Evolutionary conservation across 2,113 vertebrate genomes (phyloP), one percentile per base, ranked within the genome.

Genomic region (Microtus ochrogaster): DNA sequence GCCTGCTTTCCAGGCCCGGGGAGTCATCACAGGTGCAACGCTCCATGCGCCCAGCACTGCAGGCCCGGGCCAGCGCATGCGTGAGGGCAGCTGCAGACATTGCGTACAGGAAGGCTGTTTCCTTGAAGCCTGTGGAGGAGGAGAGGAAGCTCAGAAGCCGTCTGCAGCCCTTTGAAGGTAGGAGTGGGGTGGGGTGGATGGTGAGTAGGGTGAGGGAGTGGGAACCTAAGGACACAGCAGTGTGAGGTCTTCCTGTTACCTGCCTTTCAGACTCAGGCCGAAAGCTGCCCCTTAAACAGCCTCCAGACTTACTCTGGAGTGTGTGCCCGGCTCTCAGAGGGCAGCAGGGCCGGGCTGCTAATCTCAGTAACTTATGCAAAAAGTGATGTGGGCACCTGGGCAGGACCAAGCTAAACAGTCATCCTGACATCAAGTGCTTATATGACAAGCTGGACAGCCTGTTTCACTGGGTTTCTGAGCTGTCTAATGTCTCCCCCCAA

Each of bases 21-120:
- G 99, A 99, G 94, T 99, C 99, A 4, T 99, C 99, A 0, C 99
- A 99, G 36, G 99, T 99, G 97, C 99, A 99, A 87, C 99, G 99
- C 98, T 99, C 99, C 99, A 99, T 99, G 36, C 99, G 99, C 19
- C 99, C 99, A 0, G 99, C 99, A 30, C 99, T 99, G 97, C 99
- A 99, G 0, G 99, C 99, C 89, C 99, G 99, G 96, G 99, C 99
- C 92, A 99, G 97, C 0, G 99, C 99, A 88, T 99, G 99, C 1
- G 99, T 99, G 85, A 99, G 98, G 0, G 99, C 99, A 0, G 99
- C 99, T 0, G 99, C 98, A 24, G 99, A 99, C 97, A 99, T 98
- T 0, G 99, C 99, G 7, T 99, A 99, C 63, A 99, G 99, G 98
- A 99, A 99, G 33, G 99, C 99, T 0, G 99, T 99, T 97, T 99